Conservation (phyloP, 1,140 invertebrate species). For the Hermatobates lingyangjiaoensis region DNA sequence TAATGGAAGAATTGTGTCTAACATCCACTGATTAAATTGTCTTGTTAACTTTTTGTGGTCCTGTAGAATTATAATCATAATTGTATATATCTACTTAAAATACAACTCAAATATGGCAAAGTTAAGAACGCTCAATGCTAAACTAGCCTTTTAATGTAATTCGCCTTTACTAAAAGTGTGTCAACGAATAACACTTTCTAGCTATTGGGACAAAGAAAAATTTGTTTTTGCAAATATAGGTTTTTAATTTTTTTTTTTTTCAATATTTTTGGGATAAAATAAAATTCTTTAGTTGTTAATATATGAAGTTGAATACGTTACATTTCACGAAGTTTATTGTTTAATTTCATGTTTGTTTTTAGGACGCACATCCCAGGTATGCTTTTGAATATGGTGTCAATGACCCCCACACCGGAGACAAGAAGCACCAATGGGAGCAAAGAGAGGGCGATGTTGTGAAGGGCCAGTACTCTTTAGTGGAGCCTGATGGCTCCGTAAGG, state of each 20-base stretch:
- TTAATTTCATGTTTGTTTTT: conserved; percentile 20
- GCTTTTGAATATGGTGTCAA: conserved; percentile 30
- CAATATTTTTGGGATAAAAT: background rate
- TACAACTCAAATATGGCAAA: too few species aligned
- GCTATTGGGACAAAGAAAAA: too few species aligned
- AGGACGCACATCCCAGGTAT: conserved; percentile 29
- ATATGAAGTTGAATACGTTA: conserved; percentile 12
- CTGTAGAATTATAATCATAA: too few species aligned
- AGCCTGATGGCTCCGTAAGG: conserved; percentile 55
- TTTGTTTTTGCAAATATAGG: background rate
- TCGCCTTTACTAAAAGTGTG: too few species aligned
- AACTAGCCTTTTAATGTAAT: too few species aligned
- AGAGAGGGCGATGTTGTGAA: conserved; percentile 36
- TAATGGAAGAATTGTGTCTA: too few species aligned
- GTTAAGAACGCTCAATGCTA: too few species aligned
- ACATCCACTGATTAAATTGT: too few species aligned
- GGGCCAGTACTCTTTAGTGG: conserved; percentile 55
- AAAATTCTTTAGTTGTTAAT: conserved; percentile 8
- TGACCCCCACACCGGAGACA: conserved; percentile 37
- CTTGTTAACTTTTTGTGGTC: too few species aligned
- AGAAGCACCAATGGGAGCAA: conserved; percentile 41
- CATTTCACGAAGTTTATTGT: background rate
- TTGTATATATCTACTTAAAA: too few species aligned
- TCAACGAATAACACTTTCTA: too few species aligned
- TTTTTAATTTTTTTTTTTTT: conserved; percentile 2